phyloP scores from a whole-genome alignment of 2,888 invertebrate genomes.

The Dasysyrphus albostriatus region DNA sequence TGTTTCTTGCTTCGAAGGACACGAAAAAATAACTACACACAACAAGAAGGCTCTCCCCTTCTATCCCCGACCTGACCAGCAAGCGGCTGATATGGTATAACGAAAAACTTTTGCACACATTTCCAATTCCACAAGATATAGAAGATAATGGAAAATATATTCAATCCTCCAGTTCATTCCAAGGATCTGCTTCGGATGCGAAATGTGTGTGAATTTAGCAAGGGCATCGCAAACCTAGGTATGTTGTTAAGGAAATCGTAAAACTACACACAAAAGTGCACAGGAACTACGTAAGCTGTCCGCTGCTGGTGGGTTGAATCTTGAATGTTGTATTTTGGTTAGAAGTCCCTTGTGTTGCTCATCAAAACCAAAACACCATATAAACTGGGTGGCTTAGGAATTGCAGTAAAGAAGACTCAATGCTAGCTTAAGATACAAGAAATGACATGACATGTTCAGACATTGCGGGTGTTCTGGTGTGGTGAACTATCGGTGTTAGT shows the following conservation, averaged over 20 bases:
- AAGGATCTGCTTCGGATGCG: constrained; percentile 37
- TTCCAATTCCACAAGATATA: constrained; percentile 61
- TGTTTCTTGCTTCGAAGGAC: constrained; percentile 63
- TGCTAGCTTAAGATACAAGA: constrained; percentile 37
- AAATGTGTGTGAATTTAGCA: constrained; percentile 4
- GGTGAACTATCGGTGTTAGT: constrained; percentile 25
- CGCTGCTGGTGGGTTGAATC: background rate
- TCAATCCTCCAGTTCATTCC: constrained; percentile 61
- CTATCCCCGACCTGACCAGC: background rate
- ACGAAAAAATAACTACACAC: constrained; percentile 52
- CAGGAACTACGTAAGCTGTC: constrained; percentile 27
- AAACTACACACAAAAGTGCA: constrained; percentile 54
- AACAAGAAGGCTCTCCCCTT: background rate
- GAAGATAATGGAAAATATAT: constrained; percentile 72
- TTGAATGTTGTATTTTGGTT: constrained; percentile 25
- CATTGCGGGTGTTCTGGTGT: constrained; percentile 18
- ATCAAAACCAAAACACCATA: constrained; percentile 47
- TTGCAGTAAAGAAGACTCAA: constrained; percentile 51
- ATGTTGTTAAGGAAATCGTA: constrained; percentile 56
- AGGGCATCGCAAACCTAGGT: background rate
- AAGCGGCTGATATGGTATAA: background rate
- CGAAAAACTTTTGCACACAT: constrained; percentile 60
- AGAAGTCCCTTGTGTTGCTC: constrained; percentile 3
- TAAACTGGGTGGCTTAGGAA: constrained; percentile 40
- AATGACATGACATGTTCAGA: constrained; percentile 55